Base-by-base conservation (phyloP, 2,113 vertebrate genomes). In the Thamnophis sirtalis region DNA sequence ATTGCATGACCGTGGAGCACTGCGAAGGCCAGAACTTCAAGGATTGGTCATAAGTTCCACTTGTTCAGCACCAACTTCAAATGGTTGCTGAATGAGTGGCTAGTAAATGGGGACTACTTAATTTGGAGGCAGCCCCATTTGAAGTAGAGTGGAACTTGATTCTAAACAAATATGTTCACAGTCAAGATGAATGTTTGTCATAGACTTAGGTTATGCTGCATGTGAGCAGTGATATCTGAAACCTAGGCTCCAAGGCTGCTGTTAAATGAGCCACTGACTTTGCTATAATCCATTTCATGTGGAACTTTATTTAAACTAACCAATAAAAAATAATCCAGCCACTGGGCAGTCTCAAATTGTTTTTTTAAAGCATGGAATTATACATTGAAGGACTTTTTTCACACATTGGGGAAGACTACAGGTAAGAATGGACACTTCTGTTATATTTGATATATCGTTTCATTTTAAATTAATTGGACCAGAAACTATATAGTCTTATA, bases 221-320 rank as follows among this genome's bases (percentile, higher is more conserved):
- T 89, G 87, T 92, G 91, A 89, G 60, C 55, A 89, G 91, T 85
- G 38, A 92, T 85, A 38, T 55, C 26, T 55, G 87, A 89, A 89
- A 63, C 73, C 48, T 73, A 85, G n/a, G 58, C 60, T 88, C 86
- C 60, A 80, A 73, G 24, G 54, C 87, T 89, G 91, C 91, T 92
- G 80, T 92, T 89, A 85, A 50, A 92, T 92, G 91, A 92, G 73
- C 91, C 87, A 92, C 73, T 92, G 91, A 92, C 54, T 60, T 80
- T 89, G 54, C 88, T 89, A 19, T 60, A 49, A 43, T 92, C 68
- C 84, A 55, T 92, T 92, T 89, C 55, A 89, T 89, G 88, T 92
- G 68, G 49, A 92, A 63, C 7, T 89, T 92, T 89, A 80, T 63
- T 89, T 80, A 49, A 92, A 85, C 87, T 88, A 80, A 63, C 51